These are phyloP conservation scores for Hoplodrina blanda DNA, from an alignment of 2,888 invertebrate species.

Conservation along the genomic window DNA sequence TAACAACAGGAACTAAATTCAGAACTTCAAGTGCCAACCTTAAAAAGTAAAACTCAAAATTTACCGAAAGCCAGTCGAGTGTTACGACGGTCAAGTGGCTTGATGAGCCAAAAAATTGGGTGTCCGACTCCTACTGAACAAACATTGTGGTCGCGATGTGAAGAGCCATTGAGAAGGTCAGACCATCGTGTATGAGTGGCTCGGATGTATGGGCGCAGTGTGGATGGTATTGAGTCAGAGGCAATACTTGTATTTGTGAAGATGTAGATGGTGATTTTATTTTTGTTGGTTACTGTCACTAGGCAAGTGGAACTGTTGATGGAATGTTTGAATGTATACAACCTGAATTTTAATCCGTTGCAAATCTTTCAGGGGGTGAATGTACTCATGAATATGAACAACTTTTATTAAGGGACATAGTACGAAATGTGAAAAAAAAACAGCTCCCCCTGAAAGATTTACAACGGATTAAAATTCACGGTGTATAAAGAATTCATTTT, in stretches of 20 bases:
- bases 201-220: conserved; percentile 21
- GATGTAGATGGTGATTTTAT: conserved; percentile 10
- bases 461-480: too few relatives aligned
- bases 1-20: conserved; percentile 36
- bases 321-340: background rate
- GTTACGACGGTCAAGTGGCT: conserved; percentile 71
- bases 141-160: conserved; percentile 68
- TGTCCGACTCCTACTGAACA: conserved; percentile 74
- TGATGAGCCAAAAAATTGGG: conserved; percentile 73
- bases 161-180: conserved; percentile 64
- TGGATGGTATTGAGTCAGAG: conserved; percentile 32
- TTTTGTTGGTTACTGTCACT: conserved; percentile 3
- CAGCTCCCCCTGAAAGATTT: too few relatives aligned
- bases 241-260: conserved; percentile 2
- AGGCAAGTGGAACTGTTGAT: background rate
- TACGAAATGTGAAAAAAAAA: too few relatives aligned
- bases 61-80: conserved; percentile 72
- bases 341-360: too few relatives aligned
- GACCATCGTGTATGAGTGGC: conserved; percentile 48
- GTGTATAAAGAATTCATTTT: conserved; percentile 1
- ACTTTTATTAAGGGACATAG: too few relatives aligned
- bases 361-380: too few relatives aligned
- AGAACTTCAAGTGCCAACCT: conserved; percentile 32
- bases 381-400: too few relatives aligned
- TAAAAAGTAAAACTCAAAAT: conserved; percentile 55